phyloP scores from a whole-genome alignment of 1,140 invertebrate genomes.

The Pogonus chalceus region DNA sequence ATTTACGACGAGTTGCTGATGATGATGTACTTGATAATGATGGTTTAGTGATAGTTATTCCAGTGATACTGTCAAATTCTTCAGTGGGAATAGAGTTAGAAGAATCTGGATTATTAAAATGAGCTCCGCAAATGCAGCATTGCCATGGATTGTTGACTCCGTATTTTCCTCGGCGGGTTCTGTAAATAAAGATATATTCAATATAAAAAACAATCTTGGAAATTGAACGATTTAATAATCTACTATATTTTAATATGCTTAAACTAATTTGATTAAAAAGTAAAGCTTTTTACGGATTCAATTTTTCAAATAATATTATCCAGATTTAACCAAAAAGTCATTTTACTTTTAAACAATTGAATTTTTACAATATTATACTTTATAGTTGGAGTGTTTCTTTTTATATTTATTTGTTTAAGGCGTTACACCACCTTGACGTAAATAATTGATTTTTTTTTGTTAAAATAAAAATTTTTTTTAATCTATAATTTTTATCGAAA shows the following conservation, averaged over 20 bases:
- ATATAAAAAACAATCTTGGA: not conserved
- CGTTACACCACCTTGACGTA: no score
- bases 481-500: no score
- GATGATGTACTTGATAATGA: conserved; percentile 14
- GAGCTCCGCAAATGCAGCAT: conserved; percentile 28
- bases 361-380: no score
- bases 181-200: conserved; percentile 18
- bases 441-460: no score
- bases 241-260: conserved; percentile 1
- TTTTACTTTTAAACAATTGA: no score
- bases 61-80: conserved; percentile 19
- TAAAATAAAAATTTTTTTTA: no score
- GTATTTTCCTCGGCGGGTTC: conserved; percentile 17
- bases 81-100: no score
- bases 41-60: no score
- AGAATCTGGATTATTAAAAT: no score
- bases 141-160: conserved; percentile 21
- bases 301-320: not conserved
- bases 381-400: no score
- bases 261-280: conserved; percentile 1
- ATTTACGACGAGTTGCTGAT: not conserved
- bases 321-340: not conserved
- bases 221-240: not conserved
- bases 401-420: no score
- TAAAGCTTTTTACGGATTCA: not conserved